phyloP scores from a whole-genome alignment of 2,113 vertebrate species.

The Heliornis fulica region DNA sequence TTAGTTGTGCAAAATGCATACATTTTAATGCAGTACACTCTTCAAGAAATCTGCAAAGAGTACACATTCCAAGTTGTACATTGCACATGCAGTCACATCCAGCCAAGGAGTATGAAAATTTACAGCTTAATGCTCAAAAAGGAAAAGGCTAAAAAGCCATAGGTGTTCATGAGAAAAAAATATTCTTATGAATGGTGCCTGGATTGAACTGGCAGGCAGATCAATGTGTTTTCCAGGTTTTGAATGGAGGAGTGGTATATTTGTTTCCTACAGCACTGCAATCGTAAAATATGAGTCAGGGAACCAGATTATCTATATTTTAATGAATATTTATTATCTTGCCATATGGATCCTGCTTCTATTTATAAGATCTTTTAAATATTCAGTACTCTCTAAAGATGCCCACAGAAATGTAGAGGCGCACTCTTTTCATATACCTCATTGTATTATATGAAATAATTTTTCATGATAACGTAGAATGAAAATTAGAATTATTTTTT shows the following conservation, averaged over 20 bases:
- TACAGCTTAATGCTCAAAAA: background rate
- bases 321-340: slow-evolving; percentile 57
- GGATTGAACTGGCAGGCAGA: background rate
- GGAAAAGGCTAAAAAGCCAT: background rate
- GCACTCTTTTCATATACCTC: background rate
- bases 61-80: background rate
- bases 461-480: background rate
- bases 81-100: background rate
- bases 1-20: background rate
- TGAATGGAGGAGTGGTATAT: background rate
- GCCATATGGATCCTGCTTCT: slow-evolving; percentile 20
- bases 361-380: slow-evolving; percentile 48
- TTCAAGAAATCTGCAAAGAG: background rate
- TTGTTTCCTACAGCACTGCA: background rate
- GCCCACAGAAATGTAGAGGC: background rate
- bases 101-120: background rate
- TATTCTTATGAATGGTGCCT: background rate
- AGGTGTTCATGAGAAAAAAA: background rate
- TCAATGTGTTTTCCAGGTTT: background rate
- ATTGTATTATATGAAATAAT: background rate
- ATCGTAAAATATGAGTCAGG: slow-evolving; percentile 15
- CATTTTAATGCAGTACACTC: background rate
- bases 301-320: background rate
- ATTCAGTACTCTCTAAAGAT: slow-evolving; percentile 1
- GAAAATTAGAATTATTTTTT: background rate